phyloP scores from a whole-genome alignment of 2,797 vertebrate genomes.

The Galaxias olidus region DNA sequence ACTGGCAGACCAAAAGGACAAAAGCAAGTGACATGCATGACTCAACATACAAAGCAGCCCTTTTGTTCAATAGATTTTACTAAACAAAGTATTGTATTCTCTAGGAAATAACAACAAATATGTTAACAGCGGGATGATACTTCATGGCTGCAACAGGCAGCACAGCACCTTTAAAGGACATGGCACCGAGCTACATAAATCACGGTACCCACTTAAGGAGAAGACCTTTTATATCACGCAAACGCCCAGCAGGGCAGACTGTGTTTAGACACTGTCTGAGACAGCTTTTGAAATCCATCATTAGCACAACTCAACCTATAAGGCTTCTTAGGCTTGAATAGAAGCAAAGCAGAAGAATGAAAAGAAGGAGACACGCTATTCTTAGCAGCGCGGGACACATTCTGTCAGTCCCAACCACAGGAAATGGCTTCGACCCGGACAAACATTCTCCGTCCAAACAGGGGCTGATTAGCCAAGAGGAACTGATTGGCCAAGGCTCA shows the following conservation, averaged over 20 bases:
- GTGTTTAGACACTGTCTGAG: slow-evolving; percentile 11
- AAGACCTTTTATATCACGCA: slow-evolving; percentile 9
- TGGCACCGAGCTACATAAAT: slow-evolving; percentile 24
- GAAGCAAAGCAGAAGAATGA: slow-evolving; percentile 27
- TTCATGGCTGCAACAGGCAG: slow-evolving; percentile 33
- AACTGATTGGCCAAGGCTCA: slow-evolving; percentile 60
- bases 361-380: slow-evolving; percentile 47
- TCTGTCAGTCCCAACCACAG: slow-evolving; percentile 58
- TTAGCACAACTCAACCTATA: neutral
- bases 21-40: too few species aligned
- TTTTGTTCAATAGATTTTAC: too few species aligned
- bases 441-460: slow-evolving; percentile 67
- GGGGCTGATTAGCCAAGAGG: slow-evolving; percentile 53
- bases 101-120: slow-evolving; percentile 24
- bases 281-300: slow-evolving; percentile 1
- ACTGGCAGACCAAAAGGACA: too few species aligned
- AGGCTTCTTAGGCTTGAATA: slow-evolving; percentile 1
- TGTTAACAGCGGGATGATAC: too few species aligned
- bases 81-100: slow-evolving; percentile 19
- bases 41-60: too few species aligned
- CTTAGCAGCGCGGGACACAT: slow-evolving; percentile 41
- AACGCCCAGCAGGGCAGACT: slow-evolving; percentile 4
- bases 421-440: slow-evolving; percentile 71
- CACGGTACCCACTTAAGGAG: slow-evolving; percentile 11
- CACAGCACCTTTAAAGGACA: slow-evolving; percentile 40